phyloP scores from a whole-genome alignment of 2,797 vertebrate genomes.

The Buphagus erythrorhynchus region DNA sequence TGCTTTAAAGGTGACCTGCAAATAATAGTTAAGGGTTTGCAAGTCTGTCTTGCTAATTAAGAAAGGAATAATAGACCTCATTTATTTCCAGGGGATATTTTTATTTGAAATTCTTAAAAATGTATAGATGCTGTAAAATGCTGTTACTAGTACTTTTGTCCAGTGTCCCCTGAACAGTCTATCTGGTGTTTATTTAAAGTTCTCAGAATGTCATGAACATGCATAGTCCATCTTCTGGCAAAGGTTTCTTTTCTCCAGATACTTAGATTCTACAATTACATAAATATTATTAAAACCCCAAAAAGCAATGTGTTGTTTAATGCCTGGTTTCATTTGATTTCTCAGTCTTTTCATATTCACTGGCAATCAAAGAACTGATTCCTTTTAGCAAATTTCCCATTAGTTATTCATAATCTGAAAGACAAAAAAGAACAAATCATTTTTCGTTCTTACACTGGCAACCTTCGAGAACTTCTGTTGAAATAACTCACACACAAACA shows the following conservation, averaged over 20 bases:
- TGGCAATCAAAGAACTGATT: neutral
- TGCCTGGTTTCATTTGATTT: neutral
- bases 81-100: neutral
- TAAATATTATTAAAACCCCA: neutral
- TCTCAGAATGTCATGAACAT: neutral
- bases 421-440: neutral
- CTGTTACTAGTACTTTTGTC: neutral
- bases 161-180: neutral
- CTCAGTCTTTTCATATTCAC: neutral
- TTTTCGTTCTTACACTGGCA: neutral
- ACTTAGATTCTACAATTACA: neutral
- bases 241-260: neutral
- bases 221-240: neutral
- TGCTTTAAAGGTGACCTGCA: constrained; percentile 8
- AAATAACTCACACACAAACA: neutral
- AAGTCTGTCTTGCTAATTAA: constrained; percentile 4
- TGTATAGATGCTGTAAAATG: neutral
- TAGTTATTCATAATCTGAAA: neutral
- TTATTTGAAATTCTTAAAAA: neutral
- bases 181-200: neutral
- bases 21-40: neutral
- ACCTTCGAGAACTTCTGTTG: neutral
- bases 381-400: neutral
- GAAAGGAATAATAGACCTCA: neutral
- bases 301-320: neutral